phyloP scores from a whole-genome alignment of 2,888 invertebrate species.

The Dryococelus australis region DNA sequence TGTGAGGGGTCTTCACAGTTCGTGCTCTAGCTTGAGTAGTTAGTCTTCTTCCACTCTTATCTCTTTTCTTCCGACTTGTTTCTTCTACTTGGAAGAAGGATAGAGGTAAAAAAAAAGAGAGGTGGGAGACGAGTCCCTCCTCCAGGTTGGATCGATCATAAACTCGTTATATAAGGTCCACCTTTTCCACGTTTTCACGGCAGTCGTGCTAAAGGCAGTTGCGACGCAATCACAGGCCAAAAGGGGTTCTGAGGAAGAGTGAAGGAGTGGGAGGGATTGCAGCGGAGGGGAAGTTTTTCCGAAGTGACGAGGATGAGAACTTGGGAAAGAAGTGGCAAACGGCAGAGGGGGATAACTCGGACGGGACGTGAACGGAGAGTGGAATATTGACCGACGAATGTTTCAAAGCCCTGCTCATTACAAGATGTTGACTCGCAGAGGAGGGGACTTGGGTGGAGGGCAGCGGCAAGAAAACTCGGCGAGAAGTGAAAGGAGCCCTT shows the following conservation, averaged over 20 bases:
- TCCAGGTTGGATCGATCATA: conserved; percentile 1
- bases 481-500: background rate
- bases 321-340: conserved; percentile 4
- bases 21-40: background rate
- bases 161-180: background rate
- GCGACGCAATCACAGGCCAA: conserved; percentile 7
- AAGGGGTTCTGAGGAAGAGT: background rate
- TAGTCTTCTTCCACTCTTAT: background rate
- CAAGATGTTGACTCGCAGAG: background rate
- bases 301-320: background rate
- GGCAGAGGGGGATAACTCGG: background rate
- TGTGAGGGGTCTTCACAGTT: background rate
- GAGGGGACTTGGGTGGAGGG: background rate
- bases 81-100: background rate
- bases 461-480: background rate
- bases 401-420: conserved; percentile 1
- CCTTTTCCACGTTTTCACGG: background rate
- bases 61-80: background rate
- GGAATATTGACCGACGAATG: conserved; percentile 8
- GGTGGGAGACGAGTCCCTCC: background rate
- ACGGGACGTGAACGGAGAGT: background rate
- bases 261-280: background rate
- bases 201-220: conserved; percentile 16
- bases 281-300: background rate
- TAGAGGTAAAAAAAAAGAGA: background rate